Percentiles rank a stretch among this genome's conserved stretches.
Conservation (phyloP, 2,797 vertebrate genomes). For the Podarcis siculus region DNA sequence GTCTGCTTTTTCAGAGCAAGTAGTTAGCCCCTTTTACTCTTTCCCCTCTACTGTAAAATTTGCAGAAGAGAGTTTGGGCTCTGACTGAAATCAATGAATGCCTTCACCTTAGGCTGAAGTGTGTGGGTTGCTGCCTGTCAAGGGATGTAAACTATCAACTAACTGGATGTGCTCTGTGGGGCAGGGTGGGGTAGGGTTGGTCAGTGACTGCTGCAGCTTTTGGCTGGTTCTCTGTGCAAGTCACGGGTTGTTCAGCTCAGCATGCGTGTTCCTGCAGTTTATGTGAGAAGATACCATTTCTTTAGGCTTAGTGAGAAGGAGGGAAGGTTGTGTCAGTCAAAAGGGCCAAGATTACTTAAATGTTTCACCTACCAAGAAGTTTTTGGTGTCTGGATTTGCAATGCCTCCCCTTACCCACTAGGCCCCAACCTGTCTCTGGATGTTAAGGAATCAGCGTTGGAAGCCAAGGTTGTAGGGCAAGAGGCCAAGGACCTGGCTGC, state of each 20-base stretch:
- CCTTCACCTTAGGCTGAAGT: not conserved
- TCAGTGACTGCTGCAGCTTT: not conserved
- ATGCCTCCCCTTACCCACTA: conserved; percentile 18
- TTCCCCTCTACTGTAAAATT: not conserved
- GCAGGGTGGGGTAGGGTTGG: not conserved
- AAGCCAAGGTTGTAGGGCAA: conserved; percentile 33
- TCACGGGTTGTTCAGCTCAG: not conserved
- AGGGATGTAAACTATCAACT: not conserved
- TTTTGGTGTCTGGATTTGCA: conserved; percentile 18
- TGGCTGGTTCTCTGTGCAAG: not conserved
- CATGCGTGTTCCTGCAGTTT: not conserved
- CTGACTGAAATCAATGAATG: not conserved
- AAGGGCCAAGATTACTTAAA: conserved; percentile 1
- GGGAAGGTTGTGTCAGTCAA: not conserved
- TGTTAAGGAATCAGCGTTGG: conserved; percentile 10
- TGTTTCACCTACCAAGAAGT: not conserved
- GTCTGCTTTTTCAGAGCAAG: not conserved
- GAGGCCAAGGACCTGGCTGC: conserved; percentile 50
- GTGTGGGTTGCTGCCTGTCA: not conserved
- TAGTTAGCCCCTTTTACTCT: not conserved
- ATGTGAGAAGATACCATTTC: not conserved
- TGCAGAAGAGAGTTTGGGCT: not conserved
- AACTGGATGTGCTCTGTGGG: not conserved
- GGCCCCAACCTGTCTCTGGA: not conserved
- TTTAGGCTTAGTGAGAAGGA: not conserved